These are phyloP conservation scores for Drosophila bipectinata DNA, from an alignment of 1,140 invertebrate species.

Conservation along the genomic window DNA sequence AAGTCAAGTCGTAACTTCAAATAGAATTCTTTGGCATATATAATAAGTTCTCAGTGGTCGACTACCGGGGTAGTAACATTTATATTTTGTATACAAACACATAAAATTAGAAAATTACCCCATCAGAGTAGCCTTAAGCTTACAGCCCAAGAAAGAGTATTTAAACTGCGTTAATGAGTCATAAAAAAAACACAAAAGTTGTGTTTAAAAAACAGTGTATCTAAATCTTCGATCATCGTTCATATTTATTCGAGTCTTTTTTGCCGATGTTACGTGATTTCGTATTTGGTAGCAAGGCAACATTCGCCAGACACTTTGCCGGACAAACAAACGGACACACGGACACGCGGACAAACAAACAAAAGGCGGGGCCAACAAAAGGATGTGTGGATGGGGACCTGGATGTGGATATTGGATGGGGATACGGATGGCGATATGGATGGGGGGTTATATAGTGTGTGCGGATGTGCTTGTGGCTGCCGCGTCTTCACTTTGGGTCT, in stretches of 20 bases:
- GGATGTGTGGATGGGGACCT: conserved; percentile 50
- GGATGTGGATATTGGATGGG: conserved; percentile 19
- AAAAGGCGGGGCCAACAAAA: conserved; percentile 64
- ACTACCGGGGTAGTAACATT: no score
- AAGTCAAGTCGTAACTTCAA: no score
- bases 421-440: neutral
- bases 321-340: conserved; percentile 51
- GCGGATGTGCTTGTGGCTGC: conserved; percentile 23
- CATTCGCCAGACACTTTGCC: conserved; percentile 57
- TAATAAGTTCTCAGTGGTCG: no score
- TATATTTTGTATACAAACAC: no score
- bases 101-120: no score
- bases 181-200: no score
- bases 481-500: conserved; percentile 52
- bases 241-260: conserved; percentile 6
- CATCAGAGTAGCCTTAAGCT: no score
- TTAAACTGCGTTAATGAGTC: no score
- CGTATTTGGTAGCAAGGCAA: conserved; percentile 72
- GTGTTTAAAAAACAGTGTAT: neutral
- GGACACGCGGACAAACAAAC: conserved; percentile 38
- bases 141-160: no score
- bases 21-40: no score
- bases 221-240: neutral
- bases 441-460: conserved; percentile 8
- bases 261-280: conserved; percentile 69